Conservation (phyloP, 1,140 invertebrate species). For the Macrostomum lignano region DNA sequence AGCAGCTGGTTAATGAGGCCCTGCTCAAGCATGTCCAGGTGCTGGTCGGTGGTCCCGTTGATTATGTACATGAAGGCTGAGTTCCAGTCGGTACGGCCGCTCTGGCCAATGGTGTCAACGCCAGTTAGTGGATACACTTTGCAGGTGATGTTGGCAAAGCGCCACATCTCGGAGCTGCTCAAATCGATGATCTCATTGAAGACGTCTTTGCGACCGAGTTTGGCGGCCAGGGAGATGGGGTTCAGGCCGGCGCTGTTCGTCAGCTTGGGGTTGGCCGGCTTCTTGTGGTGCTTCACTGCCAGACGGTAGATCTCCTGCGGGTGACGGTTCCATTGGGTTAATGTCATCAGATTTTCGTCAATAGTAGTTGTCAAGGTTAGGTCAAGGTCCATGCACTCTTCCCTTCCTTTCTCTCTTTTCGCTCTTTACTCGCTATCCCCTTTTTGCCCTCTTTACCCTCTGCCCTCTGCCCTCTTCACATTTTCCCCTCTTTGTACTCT, state of each 20-base stretch:
- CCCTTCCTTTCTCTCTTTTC: no score
- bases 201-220: constrained; percentile 67
- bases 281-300: constrained; percentile 64
- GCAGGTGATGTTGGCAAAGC: constrained; percentile 95
- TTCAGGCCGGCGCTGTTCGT: constrained; percentile 61
- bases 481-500: no score
- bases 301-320: constrained; percentile 85
- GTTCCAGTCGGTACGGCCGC: constrained; percentile 74
- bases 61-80: constrained; percentile 87
- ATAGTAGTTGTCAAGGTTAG: no score
- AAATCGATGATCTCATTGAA: constrained; percentile 91
- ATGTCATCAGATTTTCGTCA: no score
- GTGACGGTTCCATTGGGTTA: no score
- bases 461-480: no score
- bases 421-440: no score
- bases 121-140: constrained; percentile 81
- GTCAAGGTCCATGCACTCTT: no score
- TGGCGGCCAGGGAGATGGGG: constrained; percentile 71
- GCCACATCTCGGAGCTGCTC: constrained; percentile 64
- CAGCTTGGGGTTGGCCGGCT: constrained; percentile 50
- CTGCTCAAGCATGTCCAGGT: constrained; percentile 89
- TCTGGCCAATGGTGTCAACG: constrained; percentile 66
- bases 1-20: constrained; percentile 80
- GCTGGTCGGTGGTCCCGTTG: constrained; percentile 70
- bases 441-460: no score